A percentile compares a stretch with the other conserved stretches of the same genome.
phyloP scores from a whole-genome alignment of 2,797 vertebrate genomes.

The Acropternis orthonyx region DNA sequence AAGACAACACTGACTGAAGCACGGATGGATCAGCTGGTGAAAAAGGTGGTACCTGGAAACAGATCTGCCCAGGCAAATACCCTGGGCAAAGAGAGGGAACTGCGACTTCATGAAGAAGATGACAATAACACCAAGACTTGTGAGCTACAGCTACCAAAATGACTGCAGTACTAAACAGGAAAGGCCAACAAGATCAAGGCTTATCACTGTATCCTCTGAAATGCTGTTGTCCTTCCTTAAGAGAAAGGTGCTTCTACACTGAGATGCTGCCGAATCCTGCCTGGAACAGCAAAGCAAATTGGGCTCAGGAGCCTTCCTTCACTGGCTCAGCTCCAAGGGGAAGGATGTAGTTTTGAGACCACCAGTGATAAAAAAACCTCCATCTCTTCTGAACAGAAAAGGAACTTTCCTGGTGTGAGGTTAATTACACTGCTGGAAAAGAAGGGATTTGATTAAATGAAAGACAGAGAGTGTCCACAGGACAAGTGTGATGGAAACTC shows the following conservation, averaged over 20 bases:
- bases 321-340: not conserved
- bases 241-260: not conserved
- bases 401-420: not conserved
- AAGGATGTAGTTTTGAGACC: not conserved
- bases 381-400: not conserved
- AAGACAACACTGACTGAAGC: not conserved
- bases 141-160: not conserved
- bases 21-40: not conserved
- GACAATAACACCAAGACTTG: not conserved
- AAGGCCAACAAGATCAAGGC: not conserved
- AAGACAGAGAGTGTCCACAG: not conserved
- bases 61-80: not conserved
- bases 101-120: not conserved
- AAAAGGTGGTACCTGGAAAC: not conserved
- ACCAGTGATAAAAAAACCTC: accelerated
- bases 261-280: not conserved
- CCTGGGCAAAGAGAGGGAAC: not conserved
- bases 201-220: not conserved
- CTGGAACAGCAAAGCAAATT: not conserved
- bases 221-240: not conserved
- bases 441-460: not conserved
- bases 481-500: not conserved
- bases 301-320: not conserved
- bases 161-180: not conserved
- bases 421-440: not conserved